Conservation (phyloP, 2,113 vertebrate species). For the Canis aureus region DNA sequence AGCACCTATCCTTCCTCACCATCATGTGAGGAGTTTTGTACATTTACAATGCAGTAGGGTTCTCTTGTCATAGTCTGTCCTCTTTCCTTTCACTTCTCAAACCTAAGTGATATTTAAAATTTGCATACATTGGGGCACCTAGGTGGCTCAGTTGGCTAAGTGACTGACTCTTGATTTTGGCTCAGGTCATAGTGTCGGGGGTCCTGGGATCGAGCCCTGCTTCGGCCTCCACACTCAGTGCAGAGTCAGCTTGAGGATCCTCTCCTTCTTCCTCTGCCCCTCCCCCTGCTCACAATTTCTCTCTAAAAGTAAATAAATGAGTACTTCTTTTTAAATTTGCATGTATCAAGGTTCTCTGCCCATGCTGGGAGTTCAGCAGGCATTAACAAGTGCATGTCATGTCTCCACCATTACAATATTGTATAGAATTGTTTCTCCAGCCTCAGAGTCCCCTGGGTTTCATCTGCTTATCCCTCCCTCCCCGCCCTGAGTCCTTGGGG, state of each 20-base stretch:
- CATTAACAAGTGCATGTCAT: neutral
- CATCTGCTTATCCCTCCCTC: neutral
- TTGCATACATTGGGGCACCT: neutral
- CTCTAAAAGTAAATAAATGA: neutral
- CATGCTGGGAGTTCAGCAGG: neutral
- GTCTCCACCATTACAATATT: neutral
- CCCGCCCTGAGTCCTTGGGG: neutral
- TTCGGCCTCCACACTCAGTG: rapidly evolving
- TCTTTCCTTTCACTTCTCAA: neutral
- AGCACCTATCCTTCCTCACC: neutral
- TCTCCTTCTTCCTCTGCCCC: neutral
- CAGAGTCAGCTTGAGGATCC: neutral
- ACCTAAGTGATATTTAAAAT: neutral
- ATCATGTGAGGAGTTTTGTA: neutral
- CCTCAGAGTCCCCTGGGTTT: neutral
- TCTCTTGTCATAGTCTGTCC: neutral
- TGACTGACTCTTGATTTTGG: neutral
- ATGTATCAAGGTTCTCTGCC: neutral
- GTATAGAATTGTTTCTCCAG: neutral
- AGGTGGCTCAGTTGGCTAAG: too few species aligned
- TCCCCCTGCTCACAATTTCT: neutral
- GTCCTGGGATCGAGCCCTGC: neutral
- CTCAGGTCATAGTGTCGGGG: neutral
- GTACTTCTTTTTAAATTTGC: neutral
- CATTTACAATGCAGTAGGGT: neutral